phyloP scores from a whole-genome alignment of 1,140 invertebrate genomes.

The Panagrolaimus sp. region DNA sequence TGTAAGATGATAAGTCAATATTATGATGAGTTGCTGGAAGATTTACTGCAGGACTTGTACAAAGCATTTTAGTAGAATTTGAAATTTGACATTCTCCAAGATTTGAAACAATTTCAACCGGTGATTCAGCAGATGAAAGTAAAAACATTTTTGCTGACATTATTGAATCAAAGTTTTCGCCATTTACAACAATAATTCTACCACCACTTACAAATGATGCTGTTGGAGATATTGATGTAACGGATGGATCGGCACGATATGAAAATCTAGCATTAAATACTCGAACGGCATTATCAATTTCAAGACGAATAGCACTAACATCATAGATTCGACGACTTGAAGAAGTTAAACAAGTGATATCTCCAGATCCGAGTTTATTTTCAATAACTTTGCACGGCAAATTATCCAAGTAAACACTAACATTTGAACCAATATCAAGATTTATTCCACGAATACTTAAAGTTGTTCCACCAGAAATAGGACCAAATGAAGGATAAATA shows the following conservation, averaged over 20 bases:
- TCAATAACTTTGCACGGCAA: conserved; percentile 76
- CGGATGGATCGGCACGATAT: conserved; percentile 84
- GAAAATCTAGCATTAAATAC: conserved; percentile 71
- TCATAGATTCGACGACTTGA: conserved; percentile 55
- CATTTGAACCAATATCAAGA: conserved; percentile 83
- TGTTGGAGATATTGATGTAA: conserved; percentile 61
- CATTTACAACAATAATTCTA: conserved; percentile 71
- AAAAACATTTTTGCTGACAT: conserved; percentile 41
- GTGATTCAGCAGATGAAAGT: conserved; percentile 29
- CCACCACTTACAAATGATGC: conserved; percentile 69
- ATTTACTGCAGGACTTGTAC: conserved; percentile 79
- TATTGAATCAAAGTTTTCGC: conserved; percentile 47
- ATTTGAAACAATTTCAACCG: conserved; percentile 43
- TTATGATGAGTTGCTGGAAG: conserved; percentile 28
- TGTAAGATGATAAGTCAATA: conserved; percentile 24
- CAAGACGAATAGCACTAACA: conserved; percentile 67
- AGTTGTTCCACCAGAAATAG: conserved; percentile 84
- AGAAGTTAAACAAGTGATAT: conserved; percentile 76
- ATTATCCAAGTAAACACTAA: conserved; percentile 79
- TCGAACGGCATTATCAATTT: conserved; percentile 76
- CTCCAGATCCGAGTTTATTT: conserved; percentile 70
- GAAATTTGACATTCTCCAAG: conserved; percentile 69
- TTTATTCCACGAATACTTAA: conserved; percentile 81
- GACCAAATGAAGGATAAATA: conserved; percentile 77
- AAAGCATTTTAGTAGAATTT: conserved; percentile 84